Conservation (phyloP, 2,797 vertebrate species). For the Anas flavirostris region DNA sequence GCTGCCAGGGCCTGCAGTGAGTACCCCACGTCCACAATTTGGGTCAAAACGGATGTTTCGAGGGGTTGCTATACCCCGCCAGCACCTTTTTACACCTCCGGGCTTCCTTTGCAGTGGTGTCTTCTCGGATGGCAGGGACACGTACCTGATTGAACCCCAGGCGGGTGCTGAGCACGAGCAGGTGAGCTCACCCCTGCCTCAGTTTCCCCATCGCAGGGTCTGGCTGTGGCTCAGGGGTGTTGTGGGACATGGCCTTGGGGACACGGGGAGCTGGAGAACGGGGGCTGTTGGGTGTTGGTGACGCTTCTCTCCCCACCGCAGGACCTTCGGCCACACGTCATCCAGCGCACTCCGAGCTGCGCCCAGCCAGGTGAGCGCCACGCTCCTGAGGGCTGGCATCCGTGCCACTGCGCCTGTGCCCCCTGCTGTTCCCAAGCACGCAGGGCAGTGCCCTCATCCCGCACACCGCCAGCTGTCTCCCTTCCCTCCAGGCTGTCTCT, state of each 20-base stretch:
- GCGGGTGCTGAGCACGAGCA: slow-evolving; percentile 26
- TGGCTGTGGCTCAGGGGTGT: neutral
- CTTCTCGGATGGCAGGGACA: slow-evolving; percentile 90
- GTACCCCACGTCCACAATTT: slow-evolving; percentile 19
- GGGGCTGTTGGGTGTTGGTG: neutral
- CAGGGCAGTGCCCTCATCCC: neutral
- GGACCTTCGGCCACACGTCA: slow-evolving; percentile 81
- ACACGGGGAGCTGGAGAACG: neutral
- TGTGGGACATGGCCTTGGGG: neutral
- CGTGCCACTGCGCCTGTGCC: neutral
- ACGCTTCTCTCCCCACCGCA: slow-evolving; percentile 24
- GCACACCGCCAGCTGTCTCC: neutral
- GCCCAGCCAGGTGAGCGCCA: slow-evolving; percentile 69
- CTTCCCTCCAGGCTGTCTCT: slow-evolving; percentile 72
- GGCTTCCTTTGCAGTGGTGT: slow-evolving; percentile 82
- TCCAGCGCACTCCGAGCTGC: slow-evolving; percentile 80
- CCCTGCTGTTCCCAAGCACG: fast-evolving
- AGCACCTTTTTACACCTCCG: neutral
- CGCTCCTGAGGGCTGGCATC: fast-evolving
- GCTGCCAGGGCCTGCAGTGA: slow-evolving; percentile 92
- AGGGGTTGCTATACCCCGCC: neutral
- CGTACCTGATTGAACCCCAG: slow-evolving; percentile 87
- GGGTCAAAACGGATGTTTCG: fast-evolving
- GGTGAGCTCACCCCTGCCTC: slow-evolving; percentile 20
- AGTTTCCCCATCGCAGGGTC: neutral